Conservation (phyloP, 2,797 vertebrate genomes). For the Chiloscyllium punctatum region DNA sequence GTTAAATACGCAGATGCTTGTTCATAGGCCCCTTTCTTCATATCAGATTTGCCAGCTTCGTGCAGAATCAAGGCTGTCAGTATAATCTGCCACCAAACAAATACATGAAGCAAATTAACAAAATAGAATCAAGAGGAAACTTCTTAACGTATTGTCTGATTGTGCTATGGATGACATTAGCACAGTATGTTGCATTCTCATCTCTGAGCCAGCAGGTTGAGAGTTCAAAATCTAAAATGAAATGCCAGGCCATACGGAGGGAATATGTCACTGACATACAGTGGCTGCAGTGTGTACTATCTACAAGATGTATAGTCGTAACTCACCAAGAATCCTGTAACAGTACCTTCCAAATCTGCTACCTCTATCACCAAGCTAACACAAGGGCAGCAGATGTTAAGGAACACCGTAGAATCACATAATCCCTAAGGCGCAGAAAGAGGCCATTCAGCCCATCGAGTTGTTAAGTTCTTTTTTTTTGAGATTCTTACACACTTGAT, state of each 20-base stretch:
- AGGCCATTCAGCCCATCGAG: too few species aligned
- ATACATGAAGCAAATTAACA: neutral
- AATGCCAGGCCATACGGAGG: neutral
- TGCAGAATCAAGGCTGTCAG: conserved; percentile 24
- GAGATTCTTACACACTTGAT: too few species aligned
- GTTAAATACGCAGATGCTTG: neutral
- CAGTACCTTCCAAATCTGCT: too few species aligned
- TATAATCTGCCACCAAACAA: neutral
- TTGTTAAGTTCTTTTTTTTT: too few species aligned
- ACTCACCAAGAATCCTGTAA: too few species aligned
- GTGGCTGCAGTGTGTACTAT: too few species aligned
- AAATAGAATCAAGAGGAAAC: neutral
- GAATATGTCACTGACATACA: neutral
- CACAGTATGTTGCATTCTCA: neutral
- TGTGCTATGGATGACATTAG: neutral
- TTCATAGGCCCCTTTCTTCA: neutral
- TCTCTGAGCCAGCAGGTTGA: neutral
- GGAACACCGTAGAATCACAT: too few species aligned
- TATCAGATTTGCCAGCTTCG: neutral
- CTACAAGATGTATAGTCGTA: too few species aligned
- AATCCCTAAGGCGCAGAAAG: too few species aligned
- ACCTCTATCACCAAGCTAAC: too few species aligned
- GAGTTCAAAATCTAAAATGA: neutral
- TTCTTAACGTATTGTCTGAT: neutral
- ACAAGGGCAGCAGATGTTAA: too few species aligned